Base-by-base conservation (phyloP, 92 coral and sea anemone genomes). In the Zoanthus sansibaricus region DNA sequence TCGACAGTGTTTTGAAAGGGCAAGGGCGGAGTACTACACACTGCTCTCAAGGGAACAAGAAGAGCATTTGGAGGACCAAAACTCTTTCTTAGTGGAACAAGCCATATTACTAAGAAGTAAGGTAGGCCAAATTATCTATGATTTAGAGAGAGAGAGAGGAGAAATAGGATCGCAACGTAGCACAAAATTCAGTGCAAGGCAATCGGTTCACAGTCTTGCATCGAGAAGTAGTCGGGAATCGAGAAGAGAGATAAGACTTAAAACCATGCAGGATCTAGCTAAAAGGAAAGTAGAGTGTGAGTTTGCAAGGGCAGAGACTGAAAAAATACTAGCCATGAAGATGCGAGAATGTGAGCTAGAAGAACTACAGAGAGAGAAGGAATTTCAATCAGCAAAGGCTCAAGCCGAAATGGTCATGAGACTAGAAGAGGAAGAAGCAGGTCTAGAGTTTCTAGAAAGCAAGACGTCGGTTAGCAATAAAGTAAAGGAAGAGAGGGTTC, bases 1-100 rank as follows among this genome's bases (percentile, higher is more conserved):
- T 52, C 86, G 92, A 42, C 87, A 86, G 64, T 76, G 17, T 48
- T 68, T 90, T 18, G 87, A 79, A 72, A 67, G 70, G 42, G 90
- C 90, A 21, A 67, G 45, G 45, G 70, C 87, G 11, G 86, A 90
- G 72, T 90, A 72, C 64, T 71, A 61, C 46, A 30, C 75, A 55
- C 58, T 88, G 61, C 79, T 75, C 55, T 75, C 79, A 75, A 51
- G 45, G n/a, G 79, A 75, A 51, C 79, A 75, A 51, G 79, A 75
- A 75, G 79, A 75, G 17, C 79, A 75, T 15, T 75, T 75, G 79
- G 79, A 75, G 61, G 79, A 75, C 45, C 44, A 75, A 25, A 25
- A 25, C 25, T 25, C 25, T 25, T 25, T 25, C 25, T 25, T 25
- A 25, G 25, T 25, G 25, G 25, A 25, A 25, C 25, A 25, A 25